A percentile compares a stretch with the other conserved stretches of the same genome.
Conservation (phyloP, 1,140 invertebrate genomes). For the Ridgeia piscesae region DNA sequence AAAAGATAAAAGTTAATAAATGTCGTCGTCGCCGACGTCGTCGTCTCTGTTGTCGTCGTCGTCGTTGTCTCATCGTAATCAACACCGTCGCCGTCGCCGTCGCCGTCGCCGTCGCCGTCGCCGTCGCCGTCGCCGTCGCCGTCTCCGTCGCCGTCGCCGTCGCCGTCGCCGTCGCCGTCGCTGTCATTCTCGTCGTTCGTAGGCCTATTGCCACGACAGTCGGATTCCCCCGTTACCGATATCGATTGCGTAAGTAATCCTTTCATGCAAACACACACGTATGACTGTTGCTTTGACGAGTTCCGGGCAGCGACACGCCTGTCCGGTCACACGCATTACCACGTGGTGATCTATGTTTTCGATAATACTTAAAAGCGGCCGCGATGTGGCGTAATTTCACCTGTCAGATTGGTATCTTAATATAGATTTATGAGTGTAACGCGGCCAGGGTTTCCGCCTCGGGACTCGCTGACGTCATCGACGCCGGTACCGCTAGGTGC, state of each 20-base stretch:
- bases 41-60: too few relatives aligned
- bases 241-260: not conserved
- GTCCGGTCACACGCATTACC: not conserved
- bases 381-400: not conserved
- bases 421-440: not conserved
- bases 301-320: not conserved
- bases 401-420: not conserved
- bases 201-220: not conserved
- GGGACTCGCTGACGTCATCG: not conserved
- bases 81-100: too few relatives aligned
- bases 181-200: not conserved
- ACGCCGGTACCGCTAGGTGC: not conserved
- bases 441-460: not conserved
- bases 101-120: too few relatives aligned
- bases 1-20: too few relatives aligned
- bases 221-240: not conserved
- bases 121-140: too few relatives aligned
- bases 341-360: not conserved
- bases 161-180: not conserved
- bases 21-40: too few relatives aligned
- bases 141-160: not conserved
- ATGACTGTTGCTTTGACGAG: not conserved
- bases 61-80: too few relatives aligned
- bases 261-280: not conserved
- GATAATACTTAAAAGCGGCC: not conserved